These are phyloP conservation scores for Antheraea mylitta DNA, from an alignment of 1,140 invertebrate species.

Conservation along the genomic window DNA sequence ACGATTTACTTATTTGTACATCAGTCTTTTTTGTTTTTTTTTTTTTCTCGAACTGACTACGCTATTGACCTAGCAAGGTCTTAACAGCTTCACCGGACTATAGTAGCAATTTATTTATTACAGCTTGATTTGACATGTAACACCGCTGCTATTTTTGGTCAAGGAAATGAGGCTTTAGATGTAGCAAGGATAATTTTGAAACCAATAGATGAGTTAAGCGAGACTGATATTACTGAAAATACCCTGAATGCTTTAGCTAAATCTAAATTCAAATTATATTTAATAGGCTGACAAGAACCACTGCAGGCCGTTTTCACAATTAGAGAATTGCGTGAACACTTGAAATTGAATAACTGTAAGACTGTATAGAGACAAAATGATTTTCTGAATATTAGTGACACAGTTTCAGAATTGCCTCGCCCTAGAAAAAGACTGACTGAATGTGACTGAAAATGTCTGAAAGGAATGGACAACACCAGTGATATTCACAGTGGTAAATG, in stretches of 20 bases:
- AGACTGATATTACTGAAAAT: conserved; percentile 94
- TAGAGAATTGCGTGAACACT: conserved; percentile 96
- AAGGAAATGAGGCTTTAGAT: conserved; percentile 99
- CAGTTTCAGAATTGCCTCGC: conserved; percentile 82
- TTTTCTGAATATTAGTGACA: conserved; percentile 79
- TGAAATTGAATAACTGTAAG: conserved; percentile 86
- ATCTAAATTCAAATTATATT: conserved; percentile 90
- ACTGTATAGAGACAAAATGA: conserved; percentile 84
- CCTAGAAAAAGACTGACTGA: conserved; percentile 93
- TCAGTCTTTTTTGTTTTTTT: no score
- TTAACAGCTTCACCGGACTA: no score
- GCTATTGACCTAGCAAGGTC: no score
- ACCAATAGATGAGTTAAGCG: conserved; percentile 80
- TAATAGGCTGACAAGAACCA: conserved; percentile 96
- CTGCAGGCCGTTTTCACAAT: conserved; percentile 98
- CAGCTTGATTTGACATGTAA: conserved; percentile 85
- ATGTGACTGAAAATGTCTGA: no score
- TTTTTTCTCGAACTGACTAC: no score
- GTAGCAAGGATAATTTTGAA: conserved; percentile 94
- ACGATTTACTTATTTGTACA: no score
- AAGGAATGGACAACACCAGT: conserved; percentile 54
- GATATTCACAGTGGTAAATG: conserved; percentile 72
- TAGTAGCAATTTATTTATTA: conserved; percentile 19
- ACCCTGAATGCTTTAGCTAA: conserved; percentile 86
- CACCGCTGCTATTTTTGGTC: conserved; percentile 92